Percentiles rank a stretch among this genome's conserved stretches.
Evolutionary conservation across 2,113 vertebrate species (phyloP).

Genomic region (Clupea harengus): DNA sequence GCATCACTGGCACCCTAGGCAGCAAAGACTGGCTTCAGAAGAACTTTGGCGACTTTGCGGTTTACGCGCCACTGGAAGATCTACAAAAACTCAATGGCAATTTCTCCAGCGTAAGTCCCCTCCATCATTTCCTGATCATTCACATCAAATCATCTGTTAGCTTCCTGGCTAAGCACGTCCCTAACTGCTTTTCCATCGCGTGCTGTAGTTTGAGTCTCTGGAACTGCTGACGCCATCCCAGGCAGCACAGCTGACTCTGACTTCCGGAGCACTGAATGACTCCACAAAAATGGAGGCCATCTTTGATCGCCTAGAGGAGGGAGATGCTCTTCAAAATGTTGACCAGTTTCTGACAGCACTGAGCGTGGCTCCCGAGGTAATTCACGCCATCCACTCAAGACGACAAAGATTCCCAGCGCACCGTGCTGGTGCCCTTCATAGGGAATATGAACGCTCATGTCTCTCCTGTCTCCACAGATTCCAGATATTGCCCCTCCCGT

Average conservation of each 20-base stretch:
- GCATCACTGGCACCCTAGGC: conserved; percentile 12
- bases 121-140: neutral
- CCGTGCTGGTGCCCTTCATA: too few species aligned
- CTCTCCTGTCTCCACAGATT: too few species aligned
- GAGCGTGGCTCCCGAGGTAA: neutral
- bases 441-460: too few species aligned
- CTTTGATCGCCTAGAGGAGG: too few species aligned
- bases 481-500: too few species aligned
- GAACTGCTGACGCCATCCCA: conserved; percentile 50
- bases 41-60: conserved; percentile 32
- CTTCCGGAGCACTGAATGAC: conserved; percentile 26
- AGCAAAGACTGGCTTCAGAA: conserved; percentile 28
- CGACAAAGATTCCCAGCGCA: too few species aligned
- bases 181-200: neutral
- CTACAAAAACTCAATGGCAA: conserved; percentile 16
- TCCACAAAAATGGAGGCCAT: conserved; percentile 29
- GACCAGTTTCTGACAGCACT: conserved; percentile 31
- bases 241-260: conserved; percentile 47
- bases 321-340: conserved; percentile 23
- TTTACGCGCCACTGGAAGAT: conserved; percentile 15
- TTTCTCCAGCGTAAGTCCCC: conserved; percentile 33
- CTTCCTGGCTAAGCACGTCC: too few species aligned
- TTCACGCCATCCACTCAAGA: too few species aligned
- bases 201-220: conserved; percentile 7
- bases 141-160: too few species aligned